Evolutionary conservation across 2,113 vertebrate species (phyloP).

Genomic region (Aptenodytes patagonicus): DNA sequence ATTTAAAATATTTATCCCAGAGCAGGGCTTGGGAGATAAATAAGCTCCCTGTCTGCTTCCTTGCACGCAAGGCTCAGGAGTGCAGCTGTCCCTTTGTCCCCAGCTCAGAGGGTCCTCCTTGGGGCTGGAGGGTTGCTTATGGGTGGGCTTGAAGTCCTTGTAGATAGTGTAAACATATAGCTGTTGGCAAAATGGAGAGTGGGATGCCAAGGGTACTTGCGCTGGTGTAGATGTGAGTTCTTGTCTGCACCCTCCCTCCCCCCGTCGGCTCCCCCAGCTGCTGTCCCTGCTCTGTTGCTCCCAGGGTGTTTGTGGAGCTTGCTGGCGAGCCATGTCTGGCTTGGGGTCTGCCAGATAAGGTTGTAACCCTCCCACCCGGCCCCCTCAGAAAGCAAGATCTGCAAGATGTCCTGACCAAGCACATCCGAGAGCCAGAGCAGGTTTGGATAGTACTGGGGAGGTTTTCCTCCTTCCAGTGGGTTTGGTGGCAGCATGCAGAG

Average conservation of each 20-base stretch:
- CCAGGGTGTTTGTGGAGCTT: not conserved
- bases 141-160: not conserved
- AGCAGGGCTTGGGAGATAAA: slow-evolving; percentile 30
- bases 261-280: rapidly evolving
- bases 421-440: rapidly evolving
- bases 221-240: not conserved
- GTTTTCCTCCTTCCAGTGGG: not conserved
- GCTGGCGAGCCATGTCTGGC: not conserved
- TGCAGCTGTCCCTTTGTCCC: slow-evolving; percentile 32
- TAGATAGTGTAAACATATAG: not conserved
- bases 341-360: not conserved
- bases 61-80: not conserved
- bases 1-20: slow-evolving; percentile 54
- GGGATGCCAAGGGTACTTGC: not conserved
- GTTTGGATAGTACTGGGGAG: not conserved
- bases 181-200: not conserved
- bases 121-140: not conserved
- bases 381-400: not conserved
- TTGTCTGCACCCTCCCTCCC: too few relatives aligned
- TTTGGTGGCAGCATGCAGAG: not conserved
- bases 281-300: not conserved
- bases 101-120: not conserved
- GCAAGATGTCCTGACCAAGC: not conserved
- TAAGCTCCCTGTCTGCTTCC: slow-evolving; percentile 32
- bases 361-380: not conserved